phyloP scores from a whole-genome alignment of 2,888 invertebrate species.

The Axea sp. region DNA sequence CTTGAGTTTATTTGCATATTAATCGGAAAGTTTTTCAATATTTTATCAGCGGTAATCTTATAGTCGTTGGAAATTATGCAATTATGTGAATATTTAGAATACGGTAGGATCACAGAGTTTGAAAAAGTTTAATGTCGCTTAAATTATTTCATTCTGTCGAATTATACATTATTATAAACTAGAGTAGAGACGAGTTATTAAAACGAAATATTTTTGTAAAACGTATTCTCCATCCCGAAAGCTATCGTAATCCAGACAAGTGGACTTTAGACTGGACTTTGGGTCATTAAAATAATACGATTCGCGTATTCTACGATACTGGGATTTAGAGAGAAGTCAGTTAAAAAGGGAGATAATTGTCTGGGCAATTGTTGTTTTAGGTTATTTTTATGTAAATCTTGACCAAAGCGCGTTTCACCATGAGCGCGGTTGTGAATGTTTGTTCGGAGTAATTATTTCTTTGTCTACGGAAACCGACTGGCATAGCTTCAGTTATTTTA shows the following conservation, averaged over 20 bases:
- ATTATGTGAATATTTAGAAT: constrained; percentile 8
- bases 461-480: constrained; percentile 67
- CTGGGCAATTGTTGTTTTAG: constrained; percentile 76
- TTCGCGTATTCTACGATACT: constrained; percentile 64
- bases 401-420: constrained; percentile 65
- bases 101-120: constrained; percentile 12
- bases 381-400: constrained; percentile 78
- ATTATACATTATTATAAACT: constrained; percentile 26
- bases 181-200: constrained; percentile 37
- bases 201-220: constrained; percentile 48
- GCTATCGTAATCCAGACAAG: constrained; percentile 62
- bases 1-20: too few species aligned
- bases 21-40: too few species aligned
- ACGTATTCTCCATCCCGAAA: constrained; percentile 42
- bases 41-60: neutral
- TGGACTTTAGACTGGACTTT: constrained; percentile 65
- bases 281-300: constrained; percentile 75
- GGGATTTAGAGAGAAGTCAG: constrained; percentile 62
- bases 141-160: constrained; percentile 34
- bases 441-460: constrained; percentile 77
- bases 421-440: constrained; percentile 69
- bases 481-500: constrained; percentile 66
- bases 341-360: constrained; percentile 75
- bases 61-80: neutral
- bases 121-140: constrained; percentile 42